A percentile compares a stretch with the other conserved stretches of the same genome.
These are phyloP conservation scores for Oreochromis grahami DNA, from an alignment of 2,797 vertebrate genomes.

Conservation along the genomic window DNA sequence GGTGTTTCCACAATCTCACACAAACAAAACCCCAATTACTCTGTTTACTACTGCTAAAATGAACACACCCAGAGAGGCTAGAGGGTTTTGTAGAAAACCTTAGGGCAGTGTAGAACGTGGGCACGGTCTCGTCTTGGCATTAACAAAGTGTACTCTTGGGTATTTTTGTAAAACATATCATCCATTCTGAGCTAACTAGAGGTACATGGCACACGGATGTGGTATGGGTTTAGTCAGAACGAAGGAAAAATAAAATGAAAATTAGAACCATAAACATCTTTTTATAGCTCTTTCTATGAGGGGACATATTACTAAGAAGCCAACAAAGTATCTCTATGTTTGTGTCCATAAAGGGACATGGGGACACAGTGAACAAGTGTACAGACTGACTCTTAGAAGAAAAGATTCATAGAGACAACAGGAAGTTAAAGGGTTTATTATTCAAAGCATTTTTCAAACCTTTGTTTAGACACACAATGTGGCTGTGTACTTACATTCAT, in stretches of 20 bases:
- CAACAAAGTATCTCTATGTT: neutral
- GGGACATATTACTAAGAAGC: neutral
- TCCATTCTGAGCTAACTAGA: neutral
- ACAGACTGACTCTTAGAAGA: neutral
- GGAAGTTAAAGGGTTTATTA: slow-evolving; percentile 33
- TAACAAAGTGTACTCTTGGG: slow-evolving; percentile 2
- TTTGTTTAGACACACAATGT: neutral
- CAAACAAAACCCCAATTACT: neutral
- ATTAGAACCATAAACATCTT: neutral
- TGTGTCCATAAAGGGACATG: neutral
- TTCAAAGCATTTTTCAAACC: slow-evolving; percentile 19
- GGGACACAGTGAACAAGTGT: neutral
- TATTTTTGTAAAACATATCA: slow-evolving; percentile 26
- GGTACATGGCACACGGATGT: neutral
- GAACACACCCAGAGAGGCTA: slow-evolving; percentile 29
- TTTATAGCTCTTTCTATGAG: neutral
- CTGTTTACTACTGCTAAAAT: slow-evolving; percentile 8
- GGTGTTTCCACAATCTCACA: slow-evolving; percentile 54
- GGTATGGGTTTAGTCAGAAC: neutral
- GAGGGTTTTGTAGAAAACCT: neutral
- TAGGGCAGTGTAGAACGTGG: neutral
- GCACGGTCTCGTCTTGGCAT: neutral
- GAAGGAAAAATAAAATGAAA: neutral
- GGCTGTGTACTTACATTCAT: slow-evolving; percentile 18
- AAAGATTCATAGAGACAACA: slow-evolving; percentile 13